Evolutionary conservation across 2,113 vertebrate genomes (phyloP), one percentile per base, ranked within the genome.

Genomic region (Hippopotamus amphibius): DNA sequence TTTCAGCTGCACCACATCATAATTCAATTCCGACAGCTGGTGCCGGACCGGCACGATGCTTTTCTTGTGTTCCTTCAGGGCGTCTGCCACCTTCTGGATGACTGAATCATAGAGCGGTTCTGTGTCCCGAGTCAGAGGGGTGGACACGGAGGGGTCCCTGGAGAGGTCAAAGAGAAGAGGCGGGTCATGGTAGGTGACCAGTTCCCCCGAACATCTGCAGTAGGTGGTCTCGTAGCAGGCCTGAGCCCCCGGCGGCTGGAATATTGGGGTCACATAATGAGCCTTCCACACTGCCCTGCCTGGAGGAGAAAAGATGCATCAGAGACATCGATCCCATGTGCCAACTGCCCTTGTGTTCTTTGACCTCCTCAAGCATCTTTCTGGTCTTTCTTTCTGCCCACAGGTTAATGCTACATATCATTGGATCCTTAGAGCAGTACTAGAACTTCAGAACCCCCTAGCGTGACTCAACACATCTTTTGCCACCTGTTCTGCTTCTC

Each of bases 211-310:
- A 90, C 99, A 99, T 0, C 76, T 24, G 88, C 99, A 99, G 28
- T 98, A 0, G 10, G 30, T 85, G 26, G 33, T 98, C 14, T 98
- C 50, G 14, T 99, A 99, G 95, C 99, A 99, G 53, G 97, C 99
- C 0, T 97, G 98, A 0, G 99, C 98, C 15, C 99, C 99, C 0
- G 96, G 97, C 0, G 99, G 99, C 5, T 5, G 98, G 55, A 99
- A 99, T 87, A 99, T 96, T 0, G 99, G 99, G 3, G 99, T 99
- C 97, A 99, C 93, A 21, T 99, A 99, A 77, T 99, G 99, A 15
- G 98, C 99, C 93, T 99, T 99, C 98, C 99, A 99, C 79, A 99
- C 41, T 0, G 99, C 98, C 69, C 99, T 98, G 94, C 98, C 99
- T 99, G 97, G 30, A 81, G n/a, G 2, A 30, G 57, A 48, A 10